Conservation (phyloP, 2,113 vertebrate genomes). For the Thomomys bottae region DNA sequence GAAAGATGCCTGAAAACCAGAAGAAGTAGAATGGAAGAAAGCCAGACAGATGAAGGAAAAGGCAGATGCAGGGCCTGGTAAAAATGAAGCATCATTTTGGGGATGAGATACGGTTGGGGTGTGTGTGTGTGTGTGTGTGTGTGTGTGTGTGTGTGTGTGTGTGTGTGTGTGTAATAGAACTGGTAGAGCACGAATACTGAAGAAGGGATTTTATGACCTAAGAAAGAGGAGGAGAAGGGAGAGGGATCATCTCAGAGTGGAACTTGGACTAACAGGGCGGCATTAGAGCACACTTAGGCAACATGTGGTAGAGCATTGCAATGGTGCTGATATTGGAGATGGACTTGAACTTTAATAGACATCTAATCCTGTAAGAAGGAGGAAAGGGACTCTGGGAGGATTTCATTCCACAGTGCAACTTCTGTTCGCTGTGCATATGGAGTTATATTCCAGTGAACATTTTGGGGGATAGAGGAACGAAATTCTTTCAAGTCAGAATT, state of each 20-base stretch:
- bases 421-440: background rate
- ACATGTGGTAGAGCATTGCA: background rate
- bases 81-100: background rate
- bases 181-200: background rate
- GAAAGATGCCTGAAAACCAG: constrained; percentile 17
- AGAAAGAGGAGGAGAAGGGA: background rate
- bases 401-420: background rate
- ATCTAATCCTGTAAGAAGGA: background rate
- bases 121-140: too few species aligned
- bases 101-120: background rate
- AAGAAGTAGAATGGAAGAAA: background rate
- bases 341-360: background rate
- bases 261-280: background rate
- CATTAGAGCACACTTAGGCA: too few species aligned
- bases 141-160: background rate
- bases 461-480: background rate
- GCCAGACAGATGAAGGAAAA: background rate
- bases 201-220: background rate
- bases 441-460: background rate
- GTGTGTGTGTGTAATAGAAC: background rate
- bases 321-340: background rate
- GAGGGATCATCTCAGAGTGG: background rate
- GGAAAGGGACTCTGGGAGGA: background rate
- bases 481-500: background rate
- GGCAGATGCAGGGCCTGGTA: background rate